phyloP scores from a whole-genome alignment of 2,888 invertebrate genomes.

The Cephalotes varians region DNA sequence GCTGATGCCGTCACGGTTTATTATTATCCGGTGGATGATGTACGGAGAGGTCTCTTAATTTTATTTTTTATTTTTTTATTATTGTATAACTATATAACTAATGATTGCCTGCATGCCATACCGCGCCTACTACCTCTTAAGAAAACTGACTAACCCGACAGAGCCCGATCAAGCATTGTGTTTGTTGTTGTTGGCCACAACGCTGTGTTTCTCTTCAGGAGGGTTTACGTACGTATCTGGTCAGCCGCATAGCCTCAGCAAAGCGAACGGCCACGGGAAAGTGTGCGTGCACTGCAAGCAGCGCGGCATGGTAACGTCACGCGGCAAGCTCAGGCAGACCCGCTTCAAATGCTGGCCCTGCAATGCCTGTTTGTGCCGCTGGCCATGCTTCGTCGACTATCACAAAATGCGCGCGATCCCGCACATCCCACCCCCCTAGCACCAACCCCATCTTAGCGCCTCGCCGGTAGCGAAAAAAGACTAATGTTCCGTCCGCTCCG shows the following conservation, averaged over 20 bases:
- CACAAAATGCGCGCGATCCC: constrained; percentile 85
- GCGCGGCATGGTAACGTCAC: constrained; percentile 85
- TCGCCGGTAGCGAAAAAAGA: constrained; percentile 53
- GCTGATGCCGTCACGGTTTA: constrained; percentile 31
- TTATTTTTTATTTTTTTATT: not conserved
- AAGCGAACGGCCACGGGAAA: constrained; percentile 86
- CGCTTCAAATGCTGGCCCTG: constrained; percentile 86
- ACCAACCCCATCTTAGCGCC: constrained; percentile 79
- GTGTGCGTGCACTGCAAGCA: constrained; percentile 86
- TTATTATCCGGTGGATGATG: constrained; percentile 16
- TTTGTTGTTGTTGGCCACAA: constrained; percentile 77
- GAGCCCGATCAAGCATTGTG: constrained; percentile 57
- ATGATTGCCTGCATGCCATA: constrained; percentile 84
- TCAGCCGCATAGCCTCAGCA: constrained; percentile 86
- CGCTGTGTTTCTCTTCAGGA: constrained; percentile 84
- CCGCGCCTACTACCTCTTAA: constrained; percentile 45
- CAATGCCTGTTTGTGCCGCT: constrained; percentile 85
- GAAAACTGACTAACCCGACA: constrained; percentile 80
- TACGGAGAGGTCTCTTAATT: constrained; percentile 18
- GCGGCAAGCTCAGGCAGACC: constrained; percentile 85
- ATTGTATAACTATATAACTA: constrained; percentile 73
- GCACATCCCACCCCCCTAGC: constrained; percentile 85
- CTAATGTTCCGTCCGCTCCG: constrained; percentile 43
- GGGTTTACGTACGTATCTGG: constrained; percentile 85
- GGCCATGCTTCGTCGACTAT: constrained; percentile 85